Base-by-base conservation (phyloP, 1,140 invertebrate species). In the Drosophila simulans region DNA sequence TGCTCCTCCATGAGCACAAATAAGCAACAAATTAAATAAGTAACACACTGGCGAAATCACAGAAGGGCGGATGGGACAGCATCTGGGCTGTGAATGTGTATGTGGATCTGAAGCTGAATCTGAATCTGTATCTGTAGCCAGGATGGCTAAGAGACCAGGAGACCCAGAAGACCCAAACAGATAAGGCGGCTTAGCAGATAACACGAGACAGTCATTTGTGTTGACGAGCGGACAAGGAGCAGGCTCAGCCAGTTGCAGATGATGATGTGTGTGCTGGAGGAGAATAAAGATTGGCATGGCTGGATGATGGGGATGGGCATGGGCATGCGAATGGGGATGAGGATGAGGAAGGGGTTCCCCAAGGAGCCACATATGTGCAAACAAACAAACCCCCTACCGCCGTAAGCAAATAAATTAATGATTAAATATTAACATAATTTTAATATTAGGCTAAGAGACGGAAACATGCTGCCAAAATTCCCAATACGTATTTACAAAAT, bases 1-100 rank as follows among this genome's bases (percentile, higher is more conserved):
- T 60, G 64, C 75, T 69, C 46, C 66, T 48, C 43, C 55, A 40
- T 37, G 22, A 39, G 71, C 77, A 57, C 77, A 85, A 85, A 88
- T 86, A 86, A 78, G 83, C 82, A 86, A 86, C 82, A 86, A 88
- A 86, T 86, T 86, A 86, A 86, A 86, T 88, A 86, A 88, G 82
- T 88, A 88, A 86, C 82, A 86, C 82, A 86, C 78, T 82, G 83
- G 68, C 73, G 59, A 71, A 77, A 71, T 72, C 80, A 79, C 54
- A 45, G 58, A 55, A 31, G 53, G 45, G 52, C 25, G 27, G 27
- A 49, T 15, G 45, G 45, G 45, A 22, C 22, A n/a, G 45, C 22
- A 46, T 46, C 22, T n/a, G 22, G 45, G 8, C 0, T 13, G 11
- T 37, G 11, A 31, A 31, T 31, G 7, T 31, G 27, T 5, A 43